Evolutionary conservation across 2,113 vertebrate species (phyloP).

Genomic region (Nymphicus hollandicus): DNA sequence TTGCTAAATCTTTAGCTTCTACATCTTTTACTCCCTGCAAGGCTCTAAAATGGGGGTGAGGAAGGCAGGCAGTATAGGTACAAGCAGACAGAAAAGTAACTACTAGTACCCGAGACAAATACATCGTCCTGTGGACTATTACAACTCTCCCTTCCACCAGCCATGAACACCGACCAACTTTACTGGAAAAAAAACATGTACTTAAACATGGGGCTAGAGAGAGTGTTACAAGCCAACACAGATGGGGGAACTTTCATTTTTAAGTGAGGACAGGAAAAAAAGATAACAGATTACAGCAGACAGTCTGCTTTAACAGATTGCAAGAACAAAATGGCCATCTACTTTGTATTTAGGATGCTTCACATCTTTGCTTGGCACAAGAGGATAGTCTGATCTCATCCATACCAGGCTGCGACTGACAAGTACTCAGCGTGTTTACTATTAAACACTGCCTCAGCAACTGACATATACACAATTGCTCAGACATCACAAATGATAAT

Average conservation of each 20-base stretch:
- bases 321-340: conserved; percentile 57
- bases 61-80: neutral
- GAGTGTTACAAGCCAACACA: neutral
- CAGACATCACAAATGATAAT: conserved; percentile 15
- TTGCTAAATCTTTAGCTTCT: neutral
- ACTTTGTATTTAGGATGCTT: conserved; percentile 26
- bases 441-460: conserved; percentile 37
- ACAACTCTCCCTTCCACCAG: neutral
- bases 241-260: conserved; percentile 30
- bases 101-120: neutral
- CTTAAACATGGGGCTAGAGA: neutral
- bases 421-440: conserved; percentile 45
- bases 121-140: neutral
- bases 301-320: conserved; percentile 63
- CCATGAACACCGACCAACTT: neutral
- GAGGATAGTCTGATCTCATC: conserved; percentile 51
- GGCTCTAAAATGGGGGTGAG: neutral
- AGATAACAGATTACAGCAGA: conserved; percentile 43
- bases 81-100: neutral
- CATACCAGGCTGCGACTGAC: conserved; percentile 63
- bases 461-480: conserved; percentile 17
- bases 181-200: neutral
- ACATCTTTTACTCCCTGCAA: neutral
- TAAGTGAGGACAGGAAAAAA: neutral
- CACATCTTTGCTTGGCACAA: conserved; percentile 50